Evolutionary conservation across 2,797 vertebrate species (phyloP), one percentile per base, ranked within the genome.

Genomic region (Enteromius mattozi): DNA sequence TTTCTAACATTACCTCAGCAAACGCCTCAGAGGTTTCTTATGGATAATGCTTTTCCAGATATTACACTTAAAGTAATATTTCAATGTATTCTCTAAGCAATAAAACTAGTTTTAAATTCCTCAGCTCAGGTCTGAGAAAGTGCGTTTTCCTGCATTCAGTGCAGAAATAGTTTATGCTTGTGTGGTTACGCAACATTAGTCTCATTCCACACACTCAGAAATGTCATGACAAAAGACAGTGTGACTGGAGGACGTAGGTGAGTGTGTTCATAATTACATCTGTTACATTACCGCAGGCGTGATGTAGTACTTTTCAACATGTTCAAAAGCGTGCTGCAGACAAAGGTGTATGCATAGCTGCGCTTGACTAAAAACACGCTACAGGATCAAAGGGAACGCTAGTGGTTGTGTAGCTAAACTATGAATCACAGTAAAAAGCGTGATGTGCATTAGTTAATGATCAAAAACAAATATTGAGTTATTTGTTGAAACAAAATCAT

Each of bases 191-290:
- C 66, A 79, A 85, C 89, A 92, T 91, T 91, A 91, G 85, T 85
- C 82, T 45, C 72, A 65, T 63, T 87, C 75, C 78, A 78, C 49
- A 81, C 79, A 84, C 79, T 84, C 88, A 89, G 87, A 92, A 92
- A 93, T 93, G 90, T 91, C 90, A 91, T 87, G 88, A 91, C 87
- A 92, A 91, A 91, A 79, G 83, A 65, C 76, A 82, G 79, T 30
- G 56, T 40, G 78, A 42, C 92, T 86, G 72, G 54, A 17, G 86
- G 90, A 81, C 86, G 72, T 77, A 88, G 89, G 89, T 91, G 86
- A 92, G 81, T 69, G 89, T 66, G 79, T 78, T 79, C 72, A 82
- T 86, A 90, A 92, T 92, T 87, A 92, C 83, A 85, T 84, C 59
- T 68, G 75, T 91, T 80, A 83, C 80, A 83, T 83, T 88, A 87